Percentiles rank a stretch among this genome's conserved stretches.
phyloP scores from a whole-genome alignment of 1,140 invertebrate genomes.

The Cyclina sinensis region DNA sequence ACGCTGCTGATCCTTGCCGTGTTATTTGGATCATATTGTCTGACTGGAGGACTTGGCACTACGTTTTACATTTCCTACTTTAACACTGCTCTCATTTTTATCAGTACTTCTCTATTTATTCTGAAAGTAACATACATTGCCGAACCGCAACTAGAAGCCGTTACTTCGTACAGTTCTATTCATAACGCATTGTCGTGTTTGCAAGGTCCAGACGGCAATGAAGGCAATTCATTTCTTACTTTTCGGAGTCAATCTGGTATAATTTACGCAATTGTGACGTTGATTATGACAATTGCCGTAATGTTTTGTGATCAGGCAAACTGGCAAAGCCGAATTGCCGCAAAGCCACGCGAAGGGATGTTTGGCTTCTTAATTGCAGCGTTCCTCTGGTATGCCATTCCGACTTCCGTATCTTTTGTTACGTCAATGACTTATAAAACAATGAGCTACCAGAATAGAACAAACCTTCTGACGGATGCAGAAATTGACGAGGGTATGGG shows the following conservation, averaged over 20 bases:
- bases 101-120: constrained; percentile 74
- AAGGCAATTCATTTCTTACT: constrained; percentile 74
- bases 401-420: constrained; percentile 82
- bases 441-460: constrained; percentile 72
- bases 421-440: constrained; percentile 78
- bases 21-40: too few relatives aligned
- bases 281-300: constrained; percentile 80
- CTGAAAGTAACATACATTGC: constrained; percentile 71
- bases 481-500: constrained; percentile 70
- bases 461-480: too few relatives aligned
- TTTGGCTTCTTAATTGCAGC: constrained; percentile 84
- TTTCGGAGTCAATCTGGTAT: constrained; percentile 70
- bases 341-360: constrained; percentile 82
- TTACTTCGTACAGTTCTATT: neutral
- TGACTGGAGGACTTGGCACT: too few relatives aligned
- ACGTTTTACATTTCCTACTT: too few relatives aligned
- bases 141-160: constrained; percentile 34
- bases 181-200: constrained; percentile 63
- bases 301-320: constrained; percentile 86
- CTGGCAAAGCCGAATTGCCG: constrained; percentile 84
- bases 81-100: constrained; percentile 83
- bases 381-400: constrained; percentile 85
- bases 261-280: constrained; percentile 69
- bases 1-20: constrained; percentile 83
- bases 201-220: constrained; percentile 78